A percentile compares a stretch with the other conserved stretches of the same genome.
phyloP scores from a whole-genome alignment of 2,797 vertebrate genomes.

The Eulemur rubriventer region DNA sequence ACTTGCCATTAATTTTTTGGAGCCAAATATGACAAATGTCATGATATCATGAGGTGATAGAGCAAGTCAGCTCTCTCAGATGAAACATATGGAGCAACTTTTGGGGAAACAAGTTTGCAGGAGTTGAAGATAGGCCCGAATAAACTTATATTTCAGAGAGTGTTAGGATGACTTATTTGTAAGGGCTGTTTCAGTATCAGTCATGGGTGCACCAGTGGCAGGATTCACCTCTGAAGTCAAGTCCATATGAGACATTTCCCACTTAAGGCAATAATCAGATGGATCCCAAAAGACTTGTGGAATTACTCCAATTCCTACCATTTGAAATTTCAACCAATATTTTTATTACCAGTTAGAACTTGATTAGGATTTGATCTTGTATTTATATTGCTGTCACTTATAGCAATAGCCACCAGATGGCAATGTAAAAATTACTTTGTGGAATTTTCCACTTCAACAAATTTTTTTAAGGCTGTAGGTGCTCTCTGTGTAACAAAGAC shows the following conservation, averaged over 20 bases:
- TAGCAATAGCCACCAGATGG: conserved; percentile 67
- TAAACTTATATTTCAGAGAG: neutral
- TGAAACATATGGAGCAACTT: neutral
- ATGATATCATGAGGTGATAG: neutral
- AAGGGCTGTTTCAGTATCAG: neutral
- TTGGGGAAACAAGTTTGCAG: neutral
- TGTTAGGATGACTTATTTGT: neutral
- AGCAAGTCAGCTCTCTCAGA: neutral
- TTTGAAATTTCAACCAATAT: neutral
- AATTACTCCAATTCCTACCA: neutral
- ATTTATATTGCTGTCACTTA: conserved; percentile 47
- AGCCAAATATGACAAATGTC: neutral
- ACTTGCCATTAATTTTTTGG: neutral
- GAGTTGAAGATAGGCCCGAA: neutral
- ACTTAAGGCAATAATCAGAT: neutral
- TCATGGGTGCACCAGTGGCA: neutral
- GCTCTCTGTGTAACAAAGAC: neutral
- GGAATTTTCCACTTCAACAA: conserved; percentile 16
- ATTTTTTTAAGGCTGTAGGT: neutral
- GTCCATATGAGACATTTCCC: neutral
- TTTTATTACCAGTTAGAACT: conserved; percentile 17
- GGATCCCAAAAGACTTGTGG: neutral
- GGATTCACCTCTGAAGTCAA: neutral
- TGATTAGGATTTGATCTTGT: neutral
- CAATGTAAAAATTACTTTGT: conserved; percentile 61